Base-by-base conservation (phyloP, 1,140 invertebrate species). In the Solenopsis invicta region DNA sequence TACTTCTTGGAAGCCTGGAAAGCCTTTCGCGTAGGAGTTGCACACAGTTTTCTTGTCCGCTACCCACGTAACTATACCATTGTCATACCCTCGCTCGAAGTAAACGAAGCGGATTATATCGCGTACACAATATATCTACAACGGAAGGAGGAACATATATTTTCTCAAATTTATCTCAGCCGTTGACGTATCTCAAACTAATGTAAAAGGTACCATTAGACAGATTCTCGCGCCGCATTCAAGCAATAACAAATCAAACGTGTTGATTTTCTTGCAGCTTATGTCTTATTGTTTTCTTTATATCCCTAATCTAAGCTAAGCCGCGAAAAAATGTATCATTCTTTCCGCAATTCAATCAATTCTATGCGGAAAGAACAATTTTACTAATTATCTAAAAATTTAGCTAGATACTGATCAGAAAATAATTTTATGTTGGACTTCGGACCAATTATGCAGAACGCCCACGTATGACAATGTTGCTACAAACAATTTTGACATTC, bases 31-130 rank as follows among this genome's bases (percentile, higher is more conserved):
- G 88, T 89, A 56, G 87, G 88, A 29, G 85, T 87, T 9, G 41
- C 66, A n/a, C 66, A n/a, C 69, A 67, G n/a, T 89, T 89, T 89
- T 88, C 88, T 88, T 12, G 81, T 78, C 18, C 45, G n/a, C 88
- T 77, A 75, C 84, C 87, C 87, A 89, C 80, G 88, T 89, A 88
- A 75, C 54, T 45, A 16, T 52, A 59, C 87, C 59, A 77, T 89
- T 88, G 88, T 89, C 88, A 82, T 88, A 89, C 62, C 50, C 82
- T 66, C 82, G 82, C 54, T 52, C 54, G 48, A 67, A 24, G 56
- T 45, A 59, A 77, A 50, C 59, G 16, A 77, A 69, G 50, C 21
- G 64, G 64, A 41, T 56, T 71, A 71, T 81, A 71, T 81, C 66
- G 24, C 18, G 21, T 21, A 41, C 21, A 41, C 24, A 13, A 52